Percentiles rank a stretch among this genome's conserved stretches.
These are phyloP conservation scores for Silurus aristotelis DNA, from an alignment of 2,797 vertebrate genomes.

Conservation along the genomic window DNA sequence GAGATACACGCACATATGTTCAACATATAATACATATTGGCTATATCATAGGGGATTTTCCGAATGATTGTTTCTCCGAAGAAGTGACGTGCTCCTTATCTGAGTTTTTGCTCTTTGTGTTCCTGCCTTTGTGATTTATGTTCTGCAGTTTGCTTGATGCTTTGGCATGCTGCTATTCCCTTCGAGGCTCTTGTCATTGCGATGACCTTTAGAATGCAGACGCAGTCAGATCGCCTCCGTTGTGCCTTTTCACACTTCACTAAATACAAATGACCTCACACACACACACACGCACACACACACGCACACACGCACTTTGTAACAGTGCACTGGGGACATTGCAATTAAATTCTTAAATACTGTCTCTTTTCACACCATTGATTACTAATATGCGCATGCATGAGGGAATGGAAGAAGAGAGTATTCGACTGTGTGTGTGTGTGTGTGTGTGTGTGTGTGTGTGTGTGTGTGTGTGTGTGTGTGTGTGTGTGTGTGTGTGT, in stretches of 20 bases:
- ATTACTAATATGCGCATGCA: slow-evolving; percentile 7
- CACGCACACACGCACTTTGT: background rate
- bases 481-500: slow-evolving; percentile 4
- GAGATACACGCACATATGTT: no score
- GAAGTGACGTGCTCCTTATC: slow-evolving; percentile 33
- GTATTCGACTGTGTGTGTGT: background rate
- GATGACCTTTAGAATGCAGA: slow-evolving; percentile 72
- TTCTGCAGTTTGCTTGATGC: slow-evolving; percentile 56
- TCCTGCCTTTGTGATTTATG: slow-evolving; percentile 30
- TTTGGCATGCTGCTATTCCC: slow-evolving; percentile 65
- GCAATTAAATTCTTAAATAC: slow-evolving; percentile 12
- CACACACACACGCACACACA: slow-evolving; percentile 23
- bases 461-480: slow-evolving; percentile 7
- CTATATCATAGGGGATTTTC: slow-evolving; percentile 3
- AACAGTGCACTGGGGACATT: background rate
- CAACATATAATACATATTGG: background rate
- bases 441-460: background rate
- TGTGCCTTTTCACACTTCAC: slow-evolving; percentile 32
- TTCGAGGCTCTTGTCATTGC: slow-evolving; percentile 73
- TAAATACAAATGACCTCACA: slow-evolving; percentile 41
- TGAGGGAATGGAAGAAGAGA: background rate
- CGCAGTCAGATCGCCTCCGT: slow-evolving; percentile 47
- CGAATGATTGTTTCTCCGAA: slow-evolving; percentile 21
- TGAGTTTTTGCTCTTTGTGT: slow-evolving; percentile 39
- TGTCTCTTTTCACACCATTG: slow-evolving; percentile 1